These are phyloP conservation scores for Leuciscus waleckii DNA, from an alignment of 2,797 vertebrate genomes.

Conservation along the genomic window DNA sequence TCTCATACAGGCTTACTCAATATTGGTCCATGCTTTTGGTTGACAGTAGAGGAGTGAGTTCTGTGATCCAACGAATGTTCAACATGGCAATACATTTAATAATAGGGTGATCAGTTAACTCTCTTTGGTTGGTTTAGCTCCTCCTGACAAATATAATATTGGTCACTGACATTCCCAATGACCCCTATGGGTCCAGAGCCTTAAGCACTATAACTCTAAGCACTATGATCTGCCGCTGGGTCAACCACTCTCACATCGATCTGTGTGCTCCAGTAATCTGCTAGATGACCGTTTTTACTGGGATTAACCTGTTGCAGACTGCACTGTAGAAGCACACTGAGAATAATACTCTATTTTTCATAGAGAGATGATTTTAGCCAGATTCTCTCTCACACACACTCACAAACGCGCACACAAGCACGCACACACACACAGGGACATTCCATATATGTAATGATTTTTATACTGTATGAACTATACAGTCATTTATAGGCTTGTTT, in stretches of 20 bases:
- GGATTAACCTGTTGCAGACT: constrained; percentile 53
- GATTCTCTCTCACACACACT: no score
- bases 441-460: no score
- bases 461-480: no score
- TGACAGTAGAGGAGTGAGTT: neutral
- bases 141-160: constrained; percentile 42
- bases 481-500: no score
- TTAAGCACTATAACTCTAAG: constrained; percentile 40
- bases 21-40: neutral
- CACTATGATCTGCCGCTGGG: constrained; percentile 40
- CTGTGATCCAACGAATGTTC: neutral
- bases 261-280: constrained; percentile 46
- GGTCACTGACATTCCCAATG: constrained; percentile 32
- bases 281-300: constrained; percentile 42
- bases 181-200: constrained; percentile 19
- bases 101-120: constrained; percentile 25
- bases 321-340: constrained; percentile 8
- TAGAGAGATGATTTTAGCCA: neutral
- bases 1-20: neutral
- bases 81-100: neutral
- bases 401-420: no score
- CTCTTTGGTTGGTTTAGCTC: constrained; percentile 27
- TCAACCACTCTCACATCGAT: constrained; percentile 49
- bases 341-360: neutral
- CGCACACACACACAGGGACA: no score